A percentile compares a stretch with the other conserved stretches of the same genome.
Evolutionary conservation across 2,888 invertebrate species (phyloP).

Genomic region (Girardia tigrina): DNA sequence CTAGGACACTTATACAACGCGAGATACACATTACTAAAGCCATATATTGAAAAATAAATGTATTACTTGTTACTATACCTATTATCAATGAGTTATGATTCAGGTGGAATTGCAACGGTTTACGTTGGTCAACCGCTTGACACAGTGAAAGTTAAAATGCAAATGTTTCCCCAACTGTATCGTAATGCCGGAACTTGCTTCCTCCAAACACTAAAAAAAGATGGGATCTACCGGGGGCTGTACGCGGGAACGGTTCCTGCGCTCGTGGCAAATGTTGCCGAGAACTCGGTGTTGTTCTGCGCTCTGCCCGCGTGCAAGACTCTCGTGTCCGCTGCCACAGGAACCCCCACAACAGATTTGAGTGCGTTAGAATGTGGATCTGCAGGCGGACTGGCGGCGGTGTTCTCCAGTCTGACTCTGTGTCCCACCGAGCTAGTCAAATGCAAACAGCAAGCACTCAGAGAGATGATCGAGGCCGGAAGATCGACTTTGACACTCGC

Average conservation of each 20-base stretch:
- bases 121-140: constrained; percentile 94
- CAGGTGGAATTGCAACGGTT: constrained; percentile 79
- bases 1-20: no score
- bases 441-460: constrained; percentile 82
- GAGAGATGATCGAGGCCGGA: constrained; percentile 55
- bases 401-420: constrained; percentile 83
- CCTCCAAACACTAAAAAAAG: constrained; percentile 64
- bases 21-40: background rate
- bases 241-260: constrained; percentile 76
- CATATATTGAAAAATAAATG: background rate
- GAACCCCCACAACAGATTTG: constrained; percentile 58
- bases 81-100: background rate
- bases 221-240: constrained; percentile 60
- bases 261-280: constrained; percentile 82
- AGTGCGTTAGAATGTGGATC: constrained; percentile 65
- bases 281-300: constrained; percentile 89
- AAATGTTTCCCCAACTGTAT: constrained; percentile 81
- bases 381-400: constrained; percentile 82
- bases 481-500: constrained; percentile 24
- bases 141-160: constrained; percentile 97
- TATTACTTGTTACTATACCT: no score
- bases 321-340: constrained; percentile 37
- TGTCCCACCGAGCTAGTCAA: constrained; percentile 95
- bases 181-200: constrained; percentile 73
- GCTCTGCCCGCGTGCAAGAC: constrained; percentile 90